Percentiles rank a stretch among this genome's conserved stretches.
Conservation (phyloP, 2,888 invertebrate genomes). For the Masnerella sp. region DNA sequence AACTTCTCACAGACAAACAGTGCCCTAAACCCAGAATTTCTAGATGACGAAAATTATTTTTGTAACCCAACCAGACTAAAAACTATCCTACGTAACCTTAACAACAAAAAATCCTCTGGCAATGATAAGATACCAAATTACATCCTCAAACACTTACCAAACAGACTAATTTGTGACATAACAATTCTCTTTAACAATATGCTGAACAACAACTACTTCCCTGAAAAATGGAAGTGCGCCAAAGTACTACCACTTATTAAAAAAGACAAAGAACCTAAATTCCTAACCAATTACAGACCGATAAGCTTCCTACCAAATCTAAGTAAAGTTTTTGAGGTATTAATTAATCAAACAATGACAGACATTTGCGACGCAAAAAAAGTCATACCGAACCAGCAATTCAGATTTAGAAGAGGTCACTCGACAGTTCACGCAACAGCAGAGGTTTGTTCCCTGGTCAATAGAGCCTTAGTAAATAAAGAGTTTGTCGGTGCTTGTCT, state of each 20-base stretch:
- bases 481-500: not conserved
- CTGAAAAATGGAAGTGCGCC: not conserved
- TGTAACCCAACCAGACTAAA: too few species aligned
- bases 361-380: not conserved
- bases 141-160: too few species aligned
- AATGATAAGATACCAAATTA: not conserved
- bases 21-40: too few species aligned
- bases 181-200: constrained; percentile 1
- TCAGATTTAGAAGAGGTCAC: not conserved
- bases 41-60: too few species aligned
- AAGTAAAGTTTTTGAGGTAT: too few species aligned
- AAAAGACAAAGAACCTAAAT: not conserved
- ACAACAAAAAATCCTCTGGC: too few species aligned
- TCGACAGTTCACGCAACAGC: not conserved
- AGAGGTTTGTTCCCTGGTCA: not conserved
- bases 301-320: not conserved
- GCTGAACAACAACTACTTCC: not conserved
- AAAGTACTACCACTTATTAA: not conserved
- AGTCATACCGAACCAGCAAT: not conserved
- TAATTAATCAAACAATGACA: not conserved
- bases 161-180: too few species aligned
- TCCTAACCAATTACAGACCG: too few species aligned
- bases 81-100: too few species aligned
- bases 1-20: too few species aligned
- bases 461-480: not conserved